Base-by-base conservation (phyloP, 1,140 invertebrate species). In the Hydropsyche tenuis region DNA sequence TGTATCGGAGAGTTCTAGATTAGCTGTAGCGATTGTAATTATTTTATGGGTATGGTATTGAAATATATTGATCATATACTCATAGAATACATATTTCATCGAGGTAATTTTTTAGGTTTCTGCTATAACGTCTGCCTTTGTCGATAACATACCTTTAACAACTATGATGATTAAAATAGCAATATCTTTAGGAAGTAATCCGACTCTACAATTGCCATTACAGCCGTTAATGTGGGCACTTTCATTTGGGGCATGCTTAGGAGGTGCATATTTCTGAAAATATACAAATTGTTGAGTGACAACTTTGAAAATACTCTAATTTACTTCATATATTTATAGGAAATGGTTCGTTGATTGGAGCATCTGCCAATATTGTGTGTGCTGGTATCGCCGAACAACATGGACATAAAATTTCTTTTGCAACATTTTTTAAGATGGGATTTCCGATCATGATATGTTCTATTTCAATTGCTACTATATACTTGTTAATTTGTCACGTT, bases 101-200 rank as follows among this genome's bases (percentile, higher is more conserved):
- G 11, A 53, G 2, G 18, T 1, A 4, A 20, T 9, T 69, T 69
- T 0, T 1, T 76, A 84, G 82, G 82, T 94, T 0, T 94, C 93
- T 0, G 92, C 92, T 0, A 37, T 93, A 1, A 90, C 90, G 0
- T 94, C 92, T 22, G 91, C 92, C 18, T 93, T 95, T 78, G 91
- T 95, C 11, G 94, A 95, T 81, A 95, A 95, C 81, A 93, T 95
- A 53, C 93, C 94, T 0, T 87, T 94, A 22, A 92, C 93, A 0
- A 94, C 93, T 0, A 94, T 95, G 88, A 95, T 95, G 93, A 86
- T 95, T 16, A 86, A 91, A 48, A 90, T 95, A 23, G 88, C 92
- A 0, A 88, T 87, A 0, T 85, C 87, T 56, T 78, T 95, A 5
- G 87, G 83, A 0, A 78, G 78, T 16, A 91, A 92, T 79, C 80